These are phyloP conservation scores for Aspidapion aeneum DNA, from an alignment of 2,888 invertebrate genomes.

Conservation along the genomic window DNA sequence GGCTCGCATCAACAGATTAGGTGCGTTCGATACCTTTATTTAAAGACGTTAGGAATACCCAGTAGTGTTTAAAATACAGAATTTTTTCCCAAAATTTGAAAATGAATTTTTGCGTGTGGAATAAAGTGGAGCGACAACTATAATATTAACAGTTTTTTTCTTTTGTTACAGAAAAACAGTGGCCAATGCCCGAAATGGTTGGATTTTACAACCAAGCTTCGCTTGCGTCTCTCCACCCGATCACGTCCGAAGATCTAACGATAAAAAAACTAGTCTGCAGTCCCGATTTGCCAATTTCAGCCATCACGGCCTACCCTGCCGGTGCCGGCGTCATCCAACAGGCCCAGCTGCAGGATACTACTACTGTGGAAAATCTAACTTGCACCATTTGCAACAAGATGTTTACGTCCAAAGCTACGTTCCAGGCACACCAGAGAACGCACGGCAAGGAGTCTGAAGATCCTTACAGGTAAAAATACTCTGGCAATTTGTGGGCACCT, in stretches of 20 bases:
- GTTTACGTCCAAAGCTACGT: slow-evolving; percentile 43
- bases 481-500: neutral
- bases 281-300: slow-evolving; percentile 54
- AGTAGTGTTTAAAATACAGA: too few species aligned
- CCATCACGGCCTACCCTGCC: slow-evolving; percentile 44
- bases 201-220: slow-evolving; percentile 50
- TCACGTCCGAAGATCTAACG: slow-evolving; percentile 35
- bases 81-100: too few species aligned
- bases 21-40: too few species aligned
- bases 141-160: slow-evolving; percentile 32
- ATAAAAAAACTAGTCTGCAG: slow-evolving; percentile 57
- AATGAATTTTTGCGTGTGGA: too few species aligned
- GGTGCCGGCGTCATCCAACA: neutral
- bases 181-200: slow-evolving; percentile 52
- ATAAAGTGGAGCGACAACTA: too few species aligned
- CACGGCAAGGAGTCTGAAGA: slow-evolving; percentile 51
- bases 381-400: slow-evolving; percentile 48
- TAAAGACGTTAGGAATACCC: too few species aligned
- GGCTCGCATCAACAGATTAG: too few species aligned
- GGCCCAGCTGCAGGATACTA: slow-evolving; percentile 10
- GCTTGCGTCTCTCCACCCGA: slow-evolving; percentile 41
- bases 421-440: slow-evolving; percentile 42
- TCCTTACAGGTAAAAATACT: slow-evolving; percentile 55
- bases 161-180: slow-evolving; percentile 48
- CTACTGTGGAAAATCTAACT: slow-evolving; percentile 33